phyloP scores from a whole-genome alignment of 1,140 invertebrate species.

The Atta cephalotes region DNA sequence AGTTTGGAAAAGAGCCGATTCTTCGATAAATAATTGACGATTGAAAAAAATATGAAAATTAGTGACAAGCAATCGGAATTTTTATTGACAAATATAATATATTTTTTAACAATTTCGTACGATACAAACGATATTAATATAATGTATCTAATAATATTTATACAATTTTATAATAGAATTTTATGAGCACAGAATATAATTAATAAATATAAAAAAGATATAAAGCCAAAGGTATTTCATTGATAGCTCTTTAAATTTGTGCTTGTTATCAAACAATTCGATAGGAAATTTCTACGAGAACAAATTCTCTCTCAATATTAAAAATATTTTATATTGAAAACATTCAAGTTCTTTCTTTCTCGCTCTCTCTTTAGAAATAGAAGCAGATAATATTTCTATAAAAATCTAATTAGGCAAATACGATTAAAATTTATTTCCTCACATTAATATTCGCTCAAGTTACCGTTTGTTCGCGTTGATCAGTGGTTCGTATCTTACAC shows the following conservation, averaged over 20 bases:
- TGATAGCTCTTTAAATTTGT: background rate
- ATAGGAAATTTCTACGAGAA: background rate
- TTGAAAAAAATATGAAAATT: background rate
- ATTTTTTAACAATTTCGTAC: background rate
- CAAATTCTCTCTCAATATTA: background rate
- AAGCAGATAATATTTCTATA: constrained; percentile 5
- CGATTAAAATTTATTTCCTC: background rate
- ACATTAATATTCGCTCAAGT: background rate
- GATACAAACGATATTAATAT: background rate
- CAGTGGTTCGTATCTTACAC: constrained; percentile 43
- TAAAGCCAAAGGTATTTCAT: background rate
- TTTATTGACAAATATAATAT: background rate
- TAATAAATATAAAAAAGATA: background rate
- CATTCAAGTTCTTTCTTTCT: background rate
- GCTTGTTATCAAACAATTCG: background rate
- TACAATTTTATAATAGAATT: background rate
- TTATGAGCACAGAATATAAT: background rate
- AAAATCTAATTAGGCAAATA: background rate
- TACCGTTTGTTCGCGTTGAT: constrained; percentile 38
- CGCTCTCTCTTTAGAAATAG: background rate
- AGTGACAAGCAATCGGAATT: background rate
- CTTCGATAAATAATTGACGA: background rate
- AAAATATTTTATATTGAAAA: background rate
- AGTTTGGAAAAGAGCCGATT: background rate
- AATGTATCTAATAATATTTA: background rate